Evolutionary conservation across 2,113 vertebrate genomes (phyloP).

Genomic region (Tenrec ecaudatus): DNA sequence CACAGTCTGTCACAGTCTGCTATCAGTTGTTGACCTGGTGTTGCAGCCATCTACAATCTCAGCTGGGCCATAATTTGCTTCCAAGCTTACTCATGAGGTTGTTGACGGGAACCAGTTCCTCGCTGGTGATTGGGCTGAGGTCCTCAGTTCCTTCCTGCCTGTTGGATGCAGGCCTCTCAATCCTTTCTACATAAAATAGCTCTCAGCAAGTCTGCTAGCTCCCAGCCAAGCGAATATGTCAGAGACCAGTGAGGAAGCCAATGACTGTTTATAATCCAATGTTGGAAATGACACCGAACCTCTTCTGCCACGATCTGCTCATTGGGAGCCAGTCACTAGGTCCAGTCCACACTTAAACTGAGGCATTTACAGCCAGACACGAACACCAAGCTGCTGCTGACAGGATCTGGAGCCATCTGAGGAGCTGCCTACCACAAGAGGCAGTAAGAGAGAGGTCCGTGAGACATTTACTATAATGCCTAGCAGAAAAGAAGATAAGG

Average conservation of each 20-base stretch:
- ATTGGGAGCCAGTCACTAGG: neutral
- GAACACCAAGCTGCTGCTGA: neutral
- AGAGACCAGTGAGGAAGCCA: neutral
- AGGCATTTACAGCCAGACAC: neutral
- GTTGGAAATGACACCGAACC: neutral
- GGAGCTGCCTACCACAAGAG: neutral
- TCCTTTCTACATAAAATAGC: neutral
- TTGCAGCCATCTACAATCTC: neutral
- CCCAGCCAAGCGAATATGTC: neutral
- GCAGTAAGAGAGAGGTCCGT: neutral
- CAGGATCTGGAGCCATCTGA: neutral
- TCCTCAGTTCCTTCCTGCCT: conserved; percentile 13
- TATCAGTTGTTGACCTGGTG: neutral
- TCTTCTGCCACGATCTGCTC: neutral
- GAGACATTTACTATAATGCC: neutral
- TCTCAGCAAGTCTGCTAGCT: neutral
- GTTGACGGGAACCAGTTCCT: conserved; percentile 18
- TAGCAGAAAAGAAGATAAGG: neutral
- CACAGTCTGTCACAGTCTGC: neutral
- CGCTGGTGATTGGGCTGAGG: neutral
- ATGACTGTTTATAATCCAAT: neutral
- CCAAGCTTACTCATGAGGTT: conserved; percentile 26
- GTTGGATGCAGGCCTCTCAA: neutral
- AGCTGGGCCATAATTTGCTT: conserved; percentile 15
- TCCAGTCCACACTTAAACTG: neutral